phyloP scores from a whole-genome alignment of 2,113 vertebrate species.

The Pteronura brasiliensis region DNA sequence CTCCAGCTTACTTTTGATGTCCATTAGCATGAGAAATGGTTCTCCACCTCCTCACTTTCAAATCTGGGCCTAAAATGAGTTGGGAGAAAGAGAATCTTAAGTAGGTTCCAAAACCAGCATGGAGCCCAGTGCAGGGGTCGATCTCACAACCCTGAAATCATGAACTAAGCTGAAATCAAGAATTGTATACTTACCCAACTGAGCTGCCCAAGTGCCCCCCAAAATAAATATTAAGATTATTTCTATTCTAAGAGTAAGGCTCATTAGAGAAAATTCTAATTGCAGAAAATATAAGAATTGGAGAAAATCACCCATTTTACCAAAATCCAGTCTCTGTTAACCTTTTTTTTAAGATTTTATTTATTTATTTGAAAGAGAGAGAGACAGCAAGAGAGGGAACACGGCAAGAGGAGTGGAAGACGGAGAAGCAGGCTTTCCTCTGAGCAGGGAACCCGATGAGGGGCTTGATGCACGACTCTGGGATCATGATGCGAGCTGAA shows the following conservation, averaged over 20 bases:
- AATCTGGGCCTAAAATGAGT: neutral
- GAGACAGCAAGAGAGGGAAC: too few relatives aligned
- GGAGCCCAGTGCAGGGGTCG: neutral
- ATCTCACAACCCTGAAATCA: neutral
- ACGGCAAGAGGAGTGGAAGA: too few relatives aligned
- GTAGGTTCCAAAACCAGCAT: neutral
- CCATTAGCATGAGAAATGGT: neutral
- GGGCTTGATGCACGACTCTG: too few relatives aligned
- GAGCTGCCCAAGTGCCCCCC: neutral
- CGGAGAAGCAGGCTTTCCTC: too few relatives aligned
- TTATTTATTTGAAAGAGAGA: too few relatives aligned
- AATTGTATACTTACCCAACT: too few relatives aligned
- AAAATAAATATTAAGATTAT: neutral
- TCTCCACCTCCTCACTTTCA: neutral
- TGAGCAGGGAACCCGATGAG: too few relatives aligned
- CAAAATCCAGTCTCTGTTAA: neutral
- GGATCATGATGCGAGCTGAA: too few relatives aligned
- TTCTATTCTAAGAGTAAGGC: slow-evolving; percentile 1
- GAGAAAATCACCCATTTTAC: neutral
- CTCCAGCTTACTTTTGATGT: neutral
- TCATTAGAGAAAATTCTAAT: neutral
- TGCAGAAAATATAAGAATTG: neutral
- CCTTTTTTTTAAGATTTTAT: neutral
- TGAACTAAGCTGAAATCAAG: neutral
- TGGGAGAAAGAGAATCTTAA: neutral